Base-by-base conservation (phyloP, 53 echinoderm and acorn worm species). In the Apostichopus leukothele region DNA sequence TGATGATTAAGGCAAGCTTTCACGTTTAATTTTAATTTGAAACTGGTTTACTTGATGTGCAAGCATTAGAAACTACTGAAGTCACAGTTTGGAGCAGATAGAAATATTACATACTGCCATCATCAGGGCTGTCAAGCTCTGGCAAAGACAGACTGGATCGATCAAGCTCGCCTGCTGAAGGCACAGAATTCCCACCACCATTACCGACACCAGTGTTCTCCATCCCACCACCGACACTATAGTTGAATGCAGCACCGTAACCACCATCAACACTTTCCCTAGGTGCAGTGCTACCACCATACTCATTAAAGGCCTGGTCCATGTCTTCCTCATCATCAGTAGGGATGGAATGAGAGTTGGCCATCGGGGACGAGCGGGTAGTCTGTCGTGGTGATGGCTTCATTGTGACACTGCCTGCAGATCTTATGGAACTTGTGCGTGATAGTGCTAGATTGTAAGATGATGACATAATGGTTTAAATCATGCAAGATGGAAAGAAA, bases 401-500 rank as follows among this genome's bases (percentile, higher is more conserved):
- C 63, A 76, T 89, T 4, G 26, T 53, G 13, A 84, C 93, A 51
- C 96, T 96, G 89, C 95, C 95, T 12, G 93, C 93, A 19, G 99
- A 99, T 2, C 94, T 94, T 39, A 96, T 92, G 25, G 99, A 99
- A 79, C 99, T 96, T 77, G 96, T 99, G 78, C 96, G 96, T 53
- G 96, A 96, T 52, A 99, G 92, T 88, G 96, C 99, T 99, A 88
- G 26, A 75, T 67, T 13, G 51, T 86, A 75, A 53, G 83, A 75
- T 52, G 51, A 71, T 77, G 60, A 76, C 12, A 78, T 76, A 20
- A 78, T 14, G 10, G 4, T 54, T n/a, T 83, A 55, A 53, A 16
- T 23, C 12, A 68, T 66, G 68, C 23, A 67, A 76, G 77, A 76
- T 57, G 57, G 14, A 52, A 21, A 60, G 88, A 84, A 74, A 19